A percentile compares a stretch with the other conserved stretches of the same genome.
Evolutionary conservation across 1,140 invertebrate genomes (phyloP).

Genomic region (Varroa destructor): DNA sequence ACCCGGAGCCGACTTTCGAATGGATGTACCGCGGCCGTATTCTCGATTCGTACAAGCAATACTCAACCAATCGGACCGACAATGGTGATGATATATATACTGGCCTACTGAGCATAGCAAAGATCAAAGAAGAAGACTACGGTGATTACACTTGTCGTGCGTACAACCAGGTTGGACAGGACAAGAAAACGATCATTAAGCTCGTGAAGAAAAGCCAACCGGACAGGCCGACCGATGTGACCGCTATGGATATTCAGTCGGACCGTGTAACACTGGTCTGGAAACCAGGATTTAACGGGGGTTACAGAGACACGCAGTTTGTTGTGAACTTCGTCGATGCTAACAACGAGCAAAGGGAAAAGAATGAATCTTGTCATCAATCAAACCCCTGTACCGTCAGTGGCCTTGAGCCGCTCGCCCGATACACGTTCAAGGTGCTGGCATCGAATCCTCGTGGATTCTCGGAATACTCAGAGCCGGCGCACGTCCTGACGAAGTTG

Average conservation of each 20-base stretch:
- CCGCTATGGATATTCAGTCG: constrained; percentile 41
- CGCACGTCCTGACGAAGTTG: constrained; percentile 35
- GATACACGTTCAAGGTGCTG: constrained; percentile 36
- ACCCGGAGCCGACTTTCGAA: constrained; percentile 77
- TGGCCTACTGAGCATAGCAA: constrained; percentile 59
- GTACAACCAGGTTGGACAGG: constrained; percentile 55
- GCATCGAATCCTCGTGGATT: constrained; percentile 36
- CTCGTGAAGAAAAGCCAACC: constrained; percentile 50
- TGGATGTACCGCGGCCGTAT: constrained; percentile 59
- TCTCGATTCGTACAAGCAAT: constrained; percentile 62
- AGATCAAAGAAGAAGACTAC: constrained; percentile 60
- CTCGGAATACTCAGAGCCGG: constrained; percentile 35
- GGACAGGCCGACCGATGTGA: constrained; percentile 58
- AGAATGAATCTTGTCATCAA: constrained; percentile 50
- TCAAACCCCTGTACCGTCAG: constrained; percentile 75
- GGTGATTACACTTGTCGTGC: constrained; percentile 76
- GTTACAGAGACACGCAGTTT: constrained; percentile 65
- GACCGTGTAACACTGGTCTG: constrained; percentile 62
- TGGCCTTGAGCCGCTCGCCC: constrained; percentile 33
- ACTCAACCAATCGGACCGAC: constrained; percentile 62
- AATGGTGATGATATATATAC: constrained; percentile 72
- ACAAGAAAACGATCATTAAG: constrained; percentile 56
- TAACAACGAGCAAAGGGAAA: constrained; percentile 46
- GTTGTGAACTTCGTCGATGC: constrained; percentile 48
- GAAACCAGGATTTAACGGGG: constrained; percentile 78